Conservation (phyloP, 2,888 invertebrate genomes). For the Pyrrhosoma nymphula region DNA sequence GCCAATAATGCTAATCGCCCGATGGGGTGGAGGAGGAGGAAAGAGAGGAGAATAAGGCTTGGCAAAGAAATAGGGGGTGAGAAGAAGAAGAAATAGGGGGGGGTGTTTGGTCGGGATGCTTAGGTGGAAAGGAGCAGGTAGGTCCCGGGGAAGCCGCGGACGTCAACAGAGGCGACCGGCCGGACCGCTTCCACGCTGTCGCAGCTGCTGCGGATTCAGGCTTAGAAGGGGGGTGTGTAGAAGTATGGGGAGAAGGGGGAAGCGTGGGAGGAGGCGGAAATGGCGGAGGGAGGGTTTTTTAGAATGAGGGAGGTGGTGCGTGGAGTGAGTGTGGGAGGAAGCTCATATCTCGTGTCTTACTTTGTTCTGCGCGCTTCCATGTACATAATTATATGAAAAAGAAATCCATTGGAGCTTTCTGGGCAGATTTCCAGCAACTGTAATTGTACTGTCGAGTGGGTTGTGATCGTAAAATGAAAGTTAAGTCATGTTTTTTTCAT, state of each 20-base stretch:
- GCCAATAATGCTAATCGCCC: slow-evolving; percentile 56
- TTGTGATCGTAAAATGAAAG: no score
- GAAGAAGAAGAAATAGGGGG: no score
- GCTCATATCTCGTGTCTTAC: not conserved
- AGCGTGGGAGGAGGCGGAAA: not conserved
- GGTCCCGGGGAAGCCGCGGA: not conserved
- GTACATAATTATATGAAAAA: not conserved
- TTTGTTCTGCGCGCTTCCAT: not conserved
- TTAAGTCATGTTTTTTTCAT: no score
- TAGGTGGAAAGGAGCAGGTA: not conserved
- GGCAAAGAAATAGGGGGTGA: not conserved
- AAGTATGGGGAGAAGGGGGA: not conserved
- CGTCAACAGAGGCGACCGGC: not conserved
- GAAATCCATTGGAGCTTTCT: not conserved
- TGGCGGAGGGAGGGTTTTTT: not conserved
- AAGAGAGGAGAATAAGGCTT: not conserved
- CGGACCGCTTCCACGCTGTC: slow-evolving; percentile 20
- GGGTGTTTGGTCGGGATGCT: not conserved
- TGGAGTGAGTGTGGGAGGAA: not conserved
- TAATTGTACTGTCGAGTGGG: not conserved
- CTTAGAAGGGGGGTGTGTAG: not conserved
- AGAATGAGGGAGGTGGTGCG: not conserved
- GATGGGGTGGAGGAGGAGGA: not conserved
- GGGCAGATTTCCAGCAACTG: not conserved
- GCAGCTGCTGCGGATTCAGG: not conserved